phyloP scores from a whole-genome alignment of 2,113 vertebrate species.

The Pholis gunnellus region DNA sequence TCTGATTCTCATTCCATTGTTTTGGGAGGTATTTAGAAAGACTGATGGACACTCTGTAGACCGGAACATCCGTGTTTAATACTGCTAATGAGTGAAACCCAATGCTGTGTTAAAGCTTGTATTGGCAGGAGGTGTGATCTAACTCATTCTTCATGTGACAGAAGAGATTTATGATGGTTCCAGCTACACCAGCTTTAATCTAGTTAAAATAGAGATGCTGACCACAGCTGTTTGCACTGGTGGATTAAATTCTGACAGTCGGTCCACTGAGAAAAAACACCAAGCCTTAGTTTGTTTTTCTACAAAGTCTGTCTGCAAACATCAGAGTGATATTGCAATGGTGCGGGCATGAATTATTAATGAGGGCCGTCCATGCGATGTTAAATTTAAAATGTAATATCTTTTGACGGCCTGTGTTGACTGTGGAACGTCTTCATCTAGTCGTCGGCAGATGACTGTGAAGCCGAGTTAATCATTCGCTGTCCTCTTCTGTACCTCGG shows the following conservation, averaged over 20 bases:
- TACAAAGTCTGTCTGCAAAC: slow-evolving; percentile 2
- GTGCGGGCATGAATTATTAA: slow-evolving; percentile 31
- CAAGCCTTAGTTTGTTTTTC: slow-evolving; percentile 1
- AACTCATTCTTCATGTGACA: neutral
- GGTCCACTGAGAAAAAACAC: neutral
- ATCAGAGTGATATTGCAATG: neutral
- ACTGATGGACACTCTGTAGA: neutral
- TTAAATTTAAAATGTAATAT: slow-evolving; percentile 5
- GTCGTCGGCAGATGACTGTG: slow-evolving; percentile 9
- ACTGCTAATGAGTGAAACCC: neutral
- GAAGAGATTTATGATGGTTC: neutral
- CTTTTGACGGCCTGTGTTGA: neutral
- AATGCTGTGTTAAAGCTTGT: neutral
- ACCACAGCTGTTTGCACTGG: neutral
- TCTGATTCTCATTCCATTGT: neutral
- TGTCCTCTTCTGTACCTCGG: slow-evolving; percentile 25
- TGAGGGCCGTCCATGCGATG: neutral
- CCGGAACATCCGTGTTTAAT: neutral
- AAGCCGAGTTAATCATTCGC: slow-evolving; percentile 37
- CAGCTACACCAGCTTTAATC: neutral
- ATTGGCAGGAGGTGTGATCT: neutral
- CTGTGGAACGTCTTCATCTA: neutral
- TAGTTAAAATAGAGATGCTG: neutral
- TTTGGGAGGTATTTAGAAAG: neutral
- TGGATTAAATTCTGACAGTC: neutral